These are phyloP conservation scores for Phoeniculus purpureus DNA, from an alignment of 2,797 vertebrate species.

Conservation along the genomic window DNA sequence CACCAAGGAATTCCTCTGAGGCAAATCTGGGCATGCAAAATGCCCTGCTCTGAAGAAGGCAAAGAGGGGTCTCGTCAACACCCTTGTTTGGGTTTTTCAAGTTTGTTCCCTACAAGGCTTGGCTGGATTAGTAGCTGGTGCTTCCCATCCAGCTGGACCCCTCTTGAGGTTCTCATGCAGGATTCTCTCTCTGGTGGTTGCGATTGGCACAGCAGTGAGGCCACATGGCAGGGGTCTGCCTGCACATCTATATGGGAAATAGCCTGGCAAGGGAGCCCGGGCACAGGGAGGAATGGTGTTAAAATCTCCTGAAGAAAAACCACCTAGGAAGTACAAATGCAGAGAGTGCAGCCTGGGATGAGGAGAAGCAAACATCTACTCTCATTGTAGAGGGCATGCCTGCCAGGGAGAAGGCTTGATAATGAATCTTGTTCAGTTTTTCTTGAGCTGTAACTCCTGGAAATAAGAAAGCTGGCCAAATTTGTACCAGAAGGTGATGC, in stretches of 20 bases:
- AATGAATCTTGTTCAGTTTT: not conserved
- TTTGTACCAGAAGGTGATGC: not conserved
- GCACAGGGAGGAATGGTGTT: not conserved
- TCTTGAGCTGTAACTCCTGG: not conserved
- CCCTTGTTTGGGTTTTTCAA: not conserved
- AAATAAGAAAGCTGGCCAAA: not conserved
- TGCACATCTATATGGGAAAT: not conserved
- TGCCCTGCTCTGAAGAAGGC: not conserved
- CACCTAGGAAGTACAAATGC: not conserved
- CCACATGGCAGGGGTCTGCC: not conserved
- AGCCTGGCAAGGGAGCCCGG: not conserved
- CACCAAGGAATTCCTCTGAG: not conserved
- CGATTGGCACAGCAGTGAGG: not conserved
- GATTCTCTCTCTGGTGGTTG: no score
- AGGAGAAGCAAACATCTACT: not conserved
- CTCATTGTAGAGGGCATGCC: not conserved
- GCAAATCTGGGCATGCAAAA: not conserved
- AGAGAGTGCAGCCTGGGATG: not conserved
- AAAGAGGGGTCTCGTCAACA: not conserved
- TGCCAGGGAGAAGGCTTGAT: not conserved
- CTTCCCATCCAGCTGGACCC: not conserved
- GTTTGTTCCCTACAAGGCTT: not conserved
- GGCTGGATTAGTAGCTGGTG: not conserved
- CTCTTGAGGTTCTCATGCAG: not conserved
- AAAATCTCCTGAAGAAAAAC: not conserved